These are phyloP conservation scores for Sphenodon punctatus DNA, from an alignment of 2,797 vertebrate genomes.

Conservation along the genomic window DNA sequence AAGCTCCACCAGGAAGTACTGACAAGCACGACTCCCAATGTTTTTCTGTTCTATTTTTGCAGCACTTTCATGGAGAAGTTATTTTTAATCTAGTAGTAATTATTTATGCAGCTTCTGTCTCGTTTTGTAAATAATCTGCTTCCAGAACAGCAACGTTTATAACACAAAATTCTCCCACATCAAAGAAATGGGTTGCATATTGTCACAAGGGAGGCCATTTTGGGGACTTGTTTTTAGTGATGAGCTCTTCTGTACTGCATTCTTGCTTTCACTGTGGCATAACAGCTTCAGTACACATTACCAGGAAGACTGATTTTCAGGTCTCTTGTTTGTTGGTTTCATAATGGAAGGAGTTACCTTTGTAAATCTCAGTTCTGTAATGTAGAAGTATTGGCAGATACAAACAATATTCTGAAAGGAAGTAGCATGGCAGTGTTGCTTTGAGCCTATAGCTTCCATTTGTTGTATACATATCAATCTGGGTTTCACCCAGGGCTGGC, in stretches of 20 bases:
- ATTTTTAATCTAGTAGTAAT: slow-evolving; percentile 64
- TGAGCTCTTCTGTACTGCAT: not conserved
- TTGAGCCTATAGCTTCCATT: not conserved
- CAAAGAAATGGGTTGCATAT: not conserved
- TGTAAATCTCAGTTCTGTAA: not conserved
- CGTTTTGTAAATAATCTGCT: slow-evolving; percentile 35
- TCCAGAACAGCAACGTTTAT: slow-evolving; percentile 17
- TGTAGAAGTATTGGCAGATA: not conserved
- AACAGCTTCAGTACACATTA: not conserved
- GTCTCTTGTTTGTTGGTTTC: slow-evolving; percentile 1
- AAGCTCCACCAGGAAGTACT: slow-evolving; percentile 55
- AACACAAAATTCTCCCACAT: not conserved
- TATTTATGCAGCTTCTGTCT: slow-evolving; percentile 59
- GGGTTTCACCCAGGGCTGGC: too few relatives aligned
- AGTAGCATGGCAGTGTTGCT: not conserved
- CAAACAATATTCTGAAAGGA: not conserved
- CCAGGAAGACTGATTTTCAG: not conserved
- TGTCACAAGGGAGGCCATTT: not conserved
- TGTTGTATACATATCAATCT: not conserved
- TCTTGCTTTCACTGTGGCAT: not conserved
- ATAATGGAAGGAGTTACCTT: slow-evolving; percentile 9
- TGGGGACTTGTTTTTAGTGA: slow-evolving; percentile 11
- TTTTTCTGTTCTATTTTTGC: slow-evolving; percentile 30
- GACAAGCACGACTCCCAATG: slow-evolving; percentile 42
- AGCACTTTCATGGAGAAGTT: slow-evolving; percentile 41